Conservation (phyloP, 2,888 invertebrate species). For the Chalcis sispes region DNA sequence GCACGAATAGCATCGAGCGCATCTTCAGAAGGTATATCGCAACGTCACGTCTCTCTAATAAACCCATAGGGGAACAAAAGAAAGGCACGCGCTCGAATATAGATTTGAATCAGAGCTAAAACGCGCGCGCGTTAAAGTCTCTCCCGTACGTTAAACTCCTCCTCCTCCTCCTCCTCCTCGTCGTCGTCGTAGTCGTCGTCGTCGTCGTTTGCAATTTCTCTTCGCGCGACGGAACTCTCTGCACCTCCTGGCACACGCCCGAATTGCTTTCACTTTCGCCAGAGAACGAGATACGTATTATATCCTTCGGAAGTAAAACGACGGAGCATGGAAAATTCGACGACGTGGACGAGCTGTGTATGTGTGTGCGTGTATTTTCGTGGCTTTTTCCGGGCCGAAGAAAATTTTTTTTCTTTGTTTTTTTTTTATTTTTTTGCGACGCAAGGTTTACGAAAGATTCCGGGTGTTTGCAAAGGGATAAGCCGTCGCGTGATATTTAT, state of each 20-base stretch:
- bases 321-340: neutral
- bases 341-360: neutral
- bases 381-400: too few species aligned
- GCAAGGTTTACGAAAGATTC: too few species aligned
- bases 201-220: conserved; percentile 46
- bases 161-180: too few species aligned
- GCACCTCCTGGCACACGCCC: neutral
- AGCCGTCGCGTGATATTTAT: too few species aligned
- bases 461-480: too few species aligned
- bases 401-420: too few species aligned
- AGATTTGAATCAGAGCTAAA: conserved; percentile 41
- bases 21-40: too few species aligned
- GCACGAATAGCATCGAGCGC: too few species aligned
- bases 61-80: conserved; percentile 7
- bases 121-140: conserved; percentile 20
- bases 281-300: neutral
- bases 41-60: neutral
- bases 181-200: neutral
- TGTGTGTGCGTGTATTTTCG: too few species aligned
- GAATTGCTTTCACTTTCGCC: conserved; percentile 44
- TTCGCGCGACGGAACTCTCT: neutral
- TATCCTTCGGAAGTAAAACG: conserved; percentile 24
- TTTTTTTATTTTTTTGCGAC: neutral
- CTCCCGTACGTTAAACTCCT: neutral
- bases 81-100: conserved; percentile 19